Evolutionary conservation across 1,140 invertebrate genomes (phyloP), one percentile per base, ranked within the genome.

Genomic region (Holotrichia oblita): DNA sequence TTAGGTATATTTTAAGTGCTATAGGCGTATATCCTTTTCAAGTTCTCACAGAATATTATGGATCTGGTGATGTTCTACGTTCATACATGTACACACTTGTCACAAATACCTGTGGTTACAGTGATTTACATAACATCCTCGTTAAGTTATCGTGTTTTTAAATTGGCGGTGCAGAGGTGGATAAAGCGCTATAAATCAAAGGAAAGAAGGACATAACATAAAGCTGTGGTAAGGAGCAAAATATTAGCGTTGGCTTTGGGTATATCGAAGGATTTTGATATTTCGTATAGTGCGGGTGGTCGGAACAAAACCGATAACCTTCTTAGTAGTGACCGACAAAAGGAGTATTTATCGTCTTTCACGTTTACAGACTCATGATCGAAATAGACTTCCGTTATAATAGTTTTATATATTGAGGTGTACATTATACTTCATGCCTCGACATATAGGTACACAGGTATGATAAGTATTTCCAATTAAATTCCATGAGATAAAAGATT

Each of bases 71-170:
- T 48, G 9, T 14, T 48, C 9, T 48, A 48, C 44, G 44, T 48
- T 48, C 44, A 12, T 48, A 14, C n/a, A 48, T 14, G 10, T 48
- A 48, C 9, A 9, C 4, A 48, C 9, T 14, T 14, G n/a, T 48
- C 10, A 48, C n/a, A 48, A 48, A 48, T 48, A 48, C 44, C 9
- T 48, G 44, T 6, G 44, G 44, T 48, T 14, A 48, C 44, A 48
- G n/a, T 48, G n/a, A 48, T 48, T 48, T 48, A 48, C 44, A 48
- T 48, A 48, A 48, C 44, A 12, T 48, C 44, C 44, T 48, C 44
- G 40, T 12, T 48, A 48, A 48, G 10, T 48, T 48, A 48, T 48
- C 44, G 10, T 48, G 44, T 48, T 48, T 48, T 12, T 48, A 10
- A 2, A 3, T 12, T 3, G 2, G 2, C 9, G n/a, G 9, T 9